Conservation (phyloP, 2,113 vertebrate species). For the Halichoerus grypus region DNA sequence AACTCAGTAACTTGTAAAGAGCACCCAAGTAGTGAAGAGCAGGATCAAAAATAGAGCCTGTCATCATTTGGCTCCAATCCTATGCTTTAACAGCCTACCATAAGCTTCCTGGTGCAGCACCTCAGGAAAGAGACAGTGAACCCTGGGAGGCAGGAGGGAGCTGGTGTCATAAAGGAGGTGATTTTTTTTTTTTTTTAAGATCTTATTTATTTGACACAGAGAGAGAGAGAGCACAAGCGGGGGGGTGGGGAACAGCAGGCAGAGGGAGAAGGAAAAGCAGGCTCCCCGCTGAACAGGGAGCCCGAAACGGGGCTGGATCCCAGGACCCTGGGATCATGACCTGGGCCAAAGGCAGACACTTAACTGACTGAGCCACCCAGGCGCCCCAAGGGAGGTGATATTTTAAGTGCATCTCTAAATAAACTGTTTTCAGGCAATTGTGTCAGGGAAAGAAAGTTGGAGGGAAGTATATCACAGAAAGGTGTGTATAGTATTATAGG, state of each 20-base stretch:
- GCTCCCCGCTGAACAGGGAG: background rate
- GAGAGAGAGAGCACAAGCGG: background rate
- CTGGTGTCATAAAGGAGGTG: background rate
- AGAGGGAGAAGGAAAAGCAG: background rate
- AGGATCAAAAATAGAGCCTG: background rate
- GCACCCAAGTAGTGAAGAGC: background rate
- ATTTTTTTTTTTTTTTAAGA: background rate
- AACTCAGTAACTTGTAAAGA: background rate
- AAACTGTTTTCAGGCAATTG: background rate
- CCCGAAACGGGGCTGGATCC: too few relatives aligned
- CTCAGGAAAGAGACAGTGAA: background rate
- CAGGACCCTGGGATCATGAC: too few relatives aligned
- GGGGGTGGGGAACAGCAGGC: background rate
- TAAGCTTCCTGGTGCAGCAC: background rate
- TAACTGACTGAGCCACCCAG: too few relatives aligned
- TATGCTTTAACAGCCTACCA: background rate
- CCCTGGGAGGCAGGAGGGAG: background rate
- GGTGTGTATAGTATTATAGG: background rate
- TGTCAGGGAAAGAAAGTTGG: background rate
- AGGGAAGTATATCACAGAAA: background rate
- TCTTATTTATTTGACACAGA: background rate
- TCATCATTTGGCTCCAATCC: background rate
- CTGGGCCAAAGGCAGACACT: too few relatives aligned
- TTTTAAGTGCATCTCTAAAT: background rate
- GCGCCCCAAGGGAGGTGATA: background rate